Conservation (phyloP, 2,113 vertebrate species). For the Zootoca vivipara region DNA sequence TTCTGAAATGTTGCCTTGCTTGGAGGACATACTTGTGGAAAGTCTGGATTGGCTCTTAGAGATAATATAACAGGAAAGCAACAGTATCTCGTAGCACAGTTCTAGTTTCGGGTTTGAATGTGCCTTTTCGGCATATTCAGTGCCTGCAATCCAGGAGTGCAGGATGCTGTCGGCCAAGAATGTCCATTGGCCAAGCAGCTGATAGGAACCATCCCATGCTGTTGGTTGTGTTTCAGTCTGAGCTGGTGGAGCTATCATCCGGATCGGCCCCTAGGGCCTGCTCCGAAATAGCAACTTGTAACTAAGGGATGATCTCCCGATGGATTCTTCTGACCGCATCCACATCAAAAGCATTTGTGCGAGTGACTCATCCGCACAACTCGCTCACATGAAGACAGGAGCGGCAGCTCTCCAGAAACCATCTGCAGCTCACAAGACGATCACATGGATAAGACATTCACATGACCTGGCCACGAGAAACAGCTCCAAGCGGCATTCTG, state of each 20-base stretch:
- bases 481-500: not conserved
- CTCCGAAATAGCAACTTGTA: not conserved
- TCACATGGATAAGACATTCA: not conserved
- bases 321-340: not conserved
- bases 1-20: not conserved
- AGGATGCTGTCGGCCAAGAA: not conserved
- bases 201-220: not conserved
- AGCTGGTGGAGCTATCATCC: not conserved
- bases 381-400: not conserved
- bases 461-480: not conserved
- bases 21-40: no score
- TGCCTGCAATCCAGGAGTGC: not conserved
- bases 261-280: not conserved
- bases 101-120: not conserved
- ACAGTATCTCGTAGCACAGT: not conserved
- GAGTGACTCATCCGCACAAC: not conserved
- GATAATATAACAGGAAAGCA: no score
- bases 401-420: not conserved
- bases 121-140: not conserved
- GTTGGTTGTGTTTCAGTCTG: not conserved
- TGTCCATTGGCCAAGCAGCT: not conserved
- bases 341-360: slow-evolving; percentile 14
- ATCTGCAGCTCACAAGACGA: not conserved
- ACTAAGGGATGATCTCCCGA: not conserved
- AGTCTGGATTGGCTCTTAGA: not conserved